These are phyloP conservation scores for Odontamblyopus lacepedii DNA, from an alignment of 2,797 vertebrate species.

Conservation along the genomic window DNA sequence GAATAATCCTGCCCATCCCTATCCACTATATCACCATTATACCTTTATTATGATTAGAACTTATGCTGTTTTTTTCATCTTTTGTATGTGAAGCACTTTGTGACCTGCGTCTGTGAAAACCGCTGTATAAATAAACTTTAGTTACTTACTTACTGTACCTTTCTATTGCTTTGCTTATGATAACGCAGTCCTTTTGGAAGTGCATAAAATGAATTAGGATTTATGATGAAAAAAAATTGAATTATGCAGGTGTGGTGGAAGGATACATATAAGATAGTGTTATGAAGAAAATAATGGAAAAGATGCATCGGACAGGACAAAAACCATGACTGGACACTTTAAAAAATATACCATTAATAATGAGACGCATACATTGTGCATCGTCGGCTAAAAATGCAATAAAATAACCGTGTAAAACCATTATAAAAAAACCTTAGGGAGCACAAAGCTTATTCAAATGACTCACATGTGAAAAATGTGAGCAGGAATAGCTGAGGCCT, in stretches of 20 bases:
- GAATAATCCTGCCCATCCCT: too few relatives aligned
- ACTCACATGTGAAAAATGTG: conserved; percentile 26
- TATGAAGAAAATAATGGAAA: background rate
- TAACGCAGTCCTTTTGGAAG: background rate
- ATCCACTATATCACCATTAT: too few relatives aligned
- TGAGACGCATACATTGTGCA: background rate
- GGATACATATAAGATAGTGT: background rate
- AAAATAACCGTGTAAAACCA: background rate
- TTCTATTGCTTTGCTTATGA: background rate
- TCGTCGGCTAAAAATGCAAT: conserved; percentile 17
- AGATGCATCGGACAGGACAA: conserved; percentile 10
- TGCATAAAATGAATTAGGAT: background rate
- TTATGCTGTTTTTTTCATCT: too few relatives aligned
- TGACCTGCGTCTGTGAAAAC: too few relatives aligned
- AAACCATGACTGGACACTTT: conserved; percentile 9
- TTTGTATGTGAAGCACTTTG: too few relatives aligned
- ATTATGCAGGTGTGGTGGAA: background rate
- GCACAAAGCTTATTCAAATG: conserved; percentile 12
- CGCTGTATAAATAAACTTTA: too few relatives aligned
- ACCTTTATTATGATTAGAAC: too few relatives aligned
- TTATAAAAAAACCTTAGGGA: conserved; percentile 20
- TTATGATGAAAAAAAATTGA: background rate
- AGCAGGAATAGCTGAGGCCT: conserved; percentile 15
- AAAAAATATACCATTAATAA: conserved; percentile 6
- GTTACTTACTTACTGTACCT: too few relatives aligned